These are phyloP conservation scores for Brachionus asplanchnoidis DNA, from an alignment of 1,140 invertebrate species.

Conservation along the genomic window DNA sequence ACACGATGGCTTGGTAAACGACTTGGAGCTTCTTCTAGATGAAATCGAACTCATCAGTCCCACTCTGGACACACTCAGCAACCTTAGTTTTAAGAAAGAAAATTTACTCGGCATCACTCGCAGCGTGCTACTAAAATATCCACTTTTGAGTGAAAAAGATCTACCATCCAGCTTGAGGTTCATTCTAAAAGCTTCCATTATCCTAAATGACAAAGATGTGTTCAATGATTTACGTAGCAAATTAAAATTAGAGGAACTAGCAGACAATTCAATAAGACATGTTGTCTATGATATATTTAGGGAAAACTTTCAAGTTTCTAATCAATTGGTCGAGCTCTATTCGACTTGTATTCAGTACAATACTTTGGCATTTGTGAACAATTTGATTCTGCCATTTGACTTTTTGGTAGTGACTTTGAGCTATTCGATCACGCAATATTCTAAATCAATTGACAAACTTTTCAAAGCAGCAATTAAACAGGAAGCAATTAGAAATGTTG, in stretches of 20 bases:
- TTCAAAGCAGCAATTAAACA: conserved; percentile 1
- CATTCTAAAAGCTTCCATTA: not conserved
- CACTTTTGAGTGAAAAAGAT: not conserved
- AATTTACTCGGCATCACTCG: not conserved
- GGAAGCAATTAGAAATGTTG: not conserved
- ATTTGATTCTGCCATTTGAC: not conserved
- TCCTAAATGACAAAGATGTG: not conserved
- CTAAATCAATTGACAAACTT: not conserved
- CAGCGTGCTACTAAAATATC: not conserved
- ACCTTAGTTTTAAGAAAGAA: conserved; percentile 9
- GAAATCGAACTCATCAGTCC: not conserved
- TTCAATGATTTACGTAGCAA: not conserved
- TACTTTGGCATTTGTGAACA: not conserved
- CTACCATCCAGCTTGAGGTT: not conserved
- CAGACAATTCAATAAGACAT: not conserved
- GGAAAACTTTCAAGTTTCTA: conserved; percentile 19
- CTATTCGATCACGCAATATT: not conserved
- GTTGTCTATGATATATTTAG: not conserved
- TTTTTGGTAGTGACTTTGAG: not conserved
- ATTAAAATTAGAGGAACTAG: not conserved
- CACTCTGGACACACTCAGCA: conserved; percentile 6
- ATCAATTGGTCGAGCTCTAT: not conserved
- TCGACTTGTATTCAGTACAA: conserved; percentile 1
- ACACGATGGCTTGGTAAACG: not conserved
- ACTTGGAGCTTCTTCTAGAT: conserved; percentile 14